A percentile compares a stretch with the other conserved stretches of the same genome.
Evolutionary conservation across 2,113 vertebrate species (phyloP).

Genomic region (Mastomys coucha): DNA sequence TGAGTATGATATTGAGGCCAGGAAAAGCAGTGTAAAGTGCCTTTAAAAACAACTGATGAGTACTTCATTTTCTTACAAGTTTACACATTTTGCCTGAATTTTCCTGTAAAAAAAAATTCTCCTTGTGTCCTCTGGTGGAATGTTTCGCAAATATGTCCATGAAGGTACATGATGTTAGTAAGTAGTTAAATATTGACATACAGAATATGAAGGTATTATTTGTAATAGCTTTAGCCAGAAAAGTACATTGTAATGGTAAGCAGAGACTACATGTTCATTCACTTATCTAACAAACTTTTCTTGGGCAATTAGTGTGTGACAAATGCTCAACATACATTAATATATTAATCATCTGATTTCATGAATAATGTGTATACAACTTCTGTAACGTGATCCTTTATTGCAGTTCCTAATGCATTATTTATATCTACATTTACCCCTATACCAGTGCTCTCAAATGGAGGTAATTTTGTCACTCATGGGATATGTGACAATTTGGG

Average conservation of each 20-base stretch:
- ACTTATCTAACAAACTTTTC: slow-evolving; percentile 2
- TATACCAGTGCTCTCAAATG: neutral
- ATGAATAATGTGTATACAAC: neutral
- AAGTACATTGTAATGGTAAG: neutral
- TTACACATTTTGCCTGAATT: neutral
- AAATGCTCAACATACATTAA: neutral
- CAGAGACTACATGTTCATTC: neutral
- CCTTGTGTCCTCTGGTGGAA: neutral
- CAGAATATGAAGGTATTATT: neutral
- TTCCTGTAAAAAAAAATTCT: neutral
- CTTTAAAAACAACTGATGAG: neutral
- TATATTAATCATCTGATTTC: neutral
- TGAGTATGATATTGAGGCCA: neutral
- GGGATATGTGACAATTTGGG: neutral
- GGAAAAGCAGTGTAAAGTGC: neutral
- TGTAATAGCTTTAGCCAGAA: neutral
- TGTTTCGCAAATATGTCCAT: slow-evolving; percentile 24
- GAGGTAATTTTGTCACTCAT: neutral
- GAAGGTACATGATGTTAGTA: slow-evolving; percentile 9
- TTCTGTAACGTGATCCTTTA: neutral
- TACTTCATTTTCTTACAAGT: slow-evolving; percentile 25
- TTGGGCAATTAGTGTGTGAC: neutral
- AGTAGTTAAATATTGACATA: neutral
- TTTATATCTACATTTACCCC: neutral
- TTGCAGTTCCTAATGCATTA: neutral